Percentiles rank a stretch among this genome's conserved stretches.
phyloP scores from a whole-genome alignment of 2,888 invertebrate species.

The Polietes domitor region DNA sequence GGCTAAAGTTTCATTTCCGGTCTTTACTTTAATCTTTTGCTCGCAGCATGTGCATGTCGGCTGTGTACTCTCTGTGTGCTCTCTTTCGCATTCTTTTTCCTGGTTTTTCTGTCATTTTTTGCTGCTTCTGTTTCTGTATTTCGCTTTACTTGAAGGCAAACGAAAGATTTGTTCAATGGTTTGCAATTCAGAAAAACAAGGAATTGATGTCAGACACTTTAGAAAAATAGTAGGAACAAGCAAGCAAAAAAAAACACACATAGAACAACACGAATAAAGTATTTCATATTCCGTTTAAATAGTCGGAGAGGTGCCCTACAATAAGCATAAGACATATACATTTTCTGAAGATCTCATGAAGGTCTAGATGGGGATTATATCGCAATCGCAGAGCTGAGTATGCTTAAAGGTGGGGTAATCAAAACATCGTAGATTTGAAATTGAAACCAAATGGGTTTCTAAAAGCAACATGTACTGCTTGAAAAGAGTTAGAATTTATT shows the following conservation, averaged over 20 bases:
- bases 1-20: constrained; percentile 64
- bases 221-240: constrained; percentile 10
- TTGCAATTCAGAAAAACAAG: constrained; percentile 56
- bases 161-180: constrained; percentile 62
- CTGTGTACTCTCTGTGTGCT: constrained; percentile 7
- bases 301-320: not conserved
- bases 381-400: no score
- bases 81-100: constrained; percentile 36
- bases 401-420: no score
- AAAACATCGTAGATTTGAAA: no score
- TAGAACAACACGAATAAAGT: not conserved
- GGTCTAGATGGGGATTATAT: no score
- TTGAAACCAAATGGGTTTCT: no score
- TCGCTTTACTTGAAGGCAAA: constrained; percentile 45
- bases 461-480: no score
- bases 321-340: no score
- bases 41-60: constrained; percentile 18
- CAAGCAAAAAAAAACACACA: constrained; percentile 1
- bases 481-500: no score
- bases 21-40: constrained; percentile 53
- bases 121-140: not conserved
- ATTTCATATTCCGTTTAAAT: not conserved
- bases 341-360: no score
- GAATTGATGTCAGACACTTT: constrained; percentile 60
- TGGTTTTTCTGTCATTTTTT: constrained; percentile 41